A percentile compares a stretch with the other conserved stretches of the same genome.
These are phyloP conservation scores for Leucopternis melanops DNA, from an alignment of 2,113 vertebrate species.

Conservation along the genomic window DNA sequence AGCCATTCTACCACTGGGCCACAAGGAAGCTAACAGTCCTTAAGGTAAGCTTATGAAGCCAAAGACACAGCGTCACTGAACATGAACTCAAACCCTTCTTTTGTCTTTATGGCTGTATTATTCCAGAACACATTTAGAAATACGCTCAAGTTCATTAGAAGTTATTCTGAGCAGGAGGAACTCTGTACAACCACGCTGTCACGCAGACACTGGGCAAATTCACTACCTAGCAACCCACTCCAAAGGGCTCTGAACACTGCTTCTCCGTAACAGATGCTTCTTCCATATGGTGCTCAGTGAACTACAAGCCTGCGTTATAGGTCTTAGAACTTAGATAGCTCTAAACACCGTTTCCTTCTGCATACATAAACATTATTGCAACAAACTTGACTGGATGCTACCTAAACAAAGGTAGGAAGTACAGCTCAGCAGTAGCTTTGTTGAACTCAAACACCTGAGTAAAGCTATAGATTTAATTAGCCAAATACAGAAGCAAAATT, in stretches of 20 bases:
- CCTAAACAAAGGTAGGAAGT: not conserved
- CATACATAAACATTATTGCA: not conserved
- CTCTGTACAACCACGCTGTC: not conserved
- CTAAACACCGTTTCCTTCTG: not conserved
- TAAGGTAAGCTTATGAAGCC: not conserved
- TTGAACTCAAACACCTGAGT: not conserved
- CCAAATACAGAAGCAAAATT: not conserved
- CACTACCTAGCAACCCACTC: slow-evolving; percentile 6
- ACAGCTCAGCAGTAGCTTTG: not conserved
- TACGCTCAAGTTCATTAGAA: not conserved
- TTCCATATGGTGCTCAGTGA: slow-evolving; percentile 10
- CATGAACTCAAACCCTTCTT: not conserved
- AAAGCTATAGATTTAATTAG: not conserved
- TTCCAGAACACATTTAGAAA: not conserved
- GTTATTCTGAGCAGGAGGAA: not conserved
- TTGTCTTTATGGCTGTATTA: not conserved
- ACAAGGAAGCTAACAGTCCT: not conserved
- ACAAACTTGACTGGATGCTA: not conserved
- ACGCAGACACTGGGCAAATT: not conserved
- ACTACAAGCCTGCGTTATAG: not conserved
- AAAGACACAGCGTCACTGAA: fast-evolving
- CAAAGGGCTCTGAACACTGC: not conserved
- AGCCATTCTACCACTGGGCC: not conserved
- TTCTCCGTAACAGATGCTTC: not conserved
- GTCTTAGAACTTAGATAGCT: not conserved